Base-by-base conservation (phyloP, 1,140 invertebrate species). In the Drosophila ambigua region DNA sequence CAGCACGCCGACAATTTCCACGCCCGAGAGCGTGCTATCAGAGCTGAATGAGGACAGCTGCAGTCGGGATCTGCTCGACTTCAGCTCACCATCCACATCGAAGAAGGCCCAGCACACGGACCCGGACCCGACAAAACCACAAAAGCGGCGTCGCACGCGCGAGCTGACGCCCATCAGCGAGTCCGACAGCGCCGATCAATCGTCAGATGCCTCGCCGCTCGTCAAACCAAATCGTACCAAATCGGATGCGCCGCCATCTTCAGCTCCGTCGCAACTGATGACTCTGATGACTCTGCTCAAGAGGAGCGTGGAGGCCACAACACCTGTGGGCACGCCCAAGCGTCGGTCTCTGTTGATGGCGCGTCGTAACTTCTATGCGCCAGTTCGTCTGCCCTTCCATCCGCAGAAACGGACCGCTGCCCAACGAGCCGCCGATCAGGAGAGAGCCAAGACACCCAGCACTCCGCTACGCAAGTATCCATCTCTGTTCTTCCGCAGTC, bases 51-150 rank as follows among this genome's bases (percentile, higher is more conserved):
- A 82, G 4, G 82, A 85, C 3, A 85, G 82, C 28, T 87, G 74
- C 60, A 90, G 79, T 58, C 82, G 65, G 5, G 79, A 90, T 46
- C 8, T 83, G 9, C 16, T 77, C 16, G 77, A 79, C 13, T 84
- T 71, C 6, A 15, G 67, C 20, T 90, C 90, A 15, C 90, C 90
- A 8, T 80, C 84, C 5, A 91, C 90, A 20, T 91, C 90, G 4
- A 77, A 75, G 11, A 89, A 81, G 49, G 41, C 16, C 46, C 66
- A 52, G 39, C 71, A n/a, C n/a, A n/a, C n/a, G n/a, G n/a, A n/a
- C n/a, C n/a, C 58, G 20, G 65, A 91, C 57, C 52, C 90, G 26
- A 91, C 90, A 20, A 20, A 20, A 6, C 90, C 90, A 3, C 75
- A 69, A n/a, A 73, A 57, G 20, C 50, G 88, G 5, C 67, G 75